A percentile compares a stretch with the other conserved stretches of the same genome.
These are phyloP conservation scores for Siphlonurus alternatus DNA, from an alignment of 2,888 invertebrate species.

Conservation along the genomic window DNA sequence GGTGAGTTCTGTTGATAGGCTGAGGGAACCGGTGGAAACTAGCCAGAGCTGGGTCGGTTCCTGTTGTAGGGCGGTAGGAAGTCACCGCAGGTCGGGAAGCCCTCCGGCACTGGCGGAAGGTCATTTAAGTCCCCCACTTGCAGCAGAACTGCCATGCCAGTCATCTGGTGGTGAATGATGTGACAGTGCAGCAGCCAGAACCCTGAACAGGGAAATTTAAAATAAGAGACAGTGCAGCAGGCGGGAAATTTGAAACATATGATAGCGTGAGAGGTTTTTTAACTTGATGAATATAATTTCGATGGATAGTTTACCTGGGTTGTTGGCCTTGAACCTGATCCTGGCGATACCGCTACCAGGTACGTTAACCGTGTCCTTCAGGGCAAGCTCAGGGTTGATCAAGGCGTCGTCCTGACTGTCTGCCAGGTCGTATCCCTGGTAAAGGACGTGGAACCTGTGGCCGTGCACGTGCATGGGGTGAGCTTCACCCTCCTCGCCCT, in stretches of 20 bases:
- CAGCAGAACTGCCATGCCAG: slow-evolving; percentile 15
- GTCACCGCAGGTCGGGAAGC: slow-evolving; percentile 16
- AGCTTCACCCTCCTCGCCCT: background rate
- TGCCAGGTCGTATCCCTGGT: background rate
- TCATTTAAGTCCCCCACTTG: slow-evolving; percentile 15
- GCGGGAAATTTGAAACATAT: no score
- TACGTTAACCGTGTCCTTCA: background rate
- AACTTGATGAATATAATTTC: no score
- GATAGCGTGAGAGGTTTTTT: no score
- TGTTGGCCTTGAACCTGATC: background rate
- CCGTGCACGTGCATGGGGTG: background rate
- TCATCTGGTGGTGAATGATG: background rate
- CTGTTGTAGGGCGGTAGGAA: slow-evolving; percentile 13
- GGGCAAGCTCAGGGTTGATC: background rate
- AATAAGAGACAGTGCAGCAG: background rate
- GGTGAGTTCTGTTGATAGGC: no score
- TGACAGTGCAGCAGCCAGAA: slow-evolving; percentile 1
- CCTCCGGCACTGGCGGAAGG: slow-evolving; percentile 13
- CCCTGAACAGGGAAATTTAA: background rate
- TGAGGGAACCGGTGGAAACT: no score
- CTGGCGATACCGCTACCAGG: background rate
- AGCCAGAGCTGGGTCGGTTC: no score
- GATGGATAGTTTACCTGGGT: background rate
- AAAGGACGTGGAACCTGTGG: background rate
- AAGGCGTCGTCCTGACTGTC: background rate